These are phyloP conservation scores for Ataeniobius toweri DNA, from an alignment of 2,797 vertebrate genomes.

Conservation along the genomic window DNA sequence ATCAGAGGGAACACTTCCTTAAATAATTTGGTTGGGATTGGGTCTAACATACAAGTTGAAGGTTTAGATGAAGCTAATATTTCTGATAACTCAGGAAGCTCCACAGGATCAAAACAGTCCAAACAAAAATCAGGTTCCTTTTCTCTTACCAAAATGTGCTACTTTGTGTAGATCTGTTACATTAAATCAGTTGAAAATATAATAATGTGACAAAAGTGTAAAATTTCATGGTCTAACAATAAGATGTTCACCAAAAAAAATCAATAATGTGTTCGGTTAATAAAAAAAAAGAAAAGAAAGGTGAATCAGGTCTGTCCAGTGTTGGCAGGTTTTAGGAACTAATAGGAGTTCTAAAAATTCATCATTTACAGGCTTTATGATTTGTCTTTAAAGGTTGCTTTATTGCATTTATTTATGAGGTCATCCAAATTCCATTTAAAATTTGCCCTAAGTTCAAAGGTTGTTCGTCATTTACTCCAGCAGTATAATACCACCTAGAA, in stretches of 20 bases:
- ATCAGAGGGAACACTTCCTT: too few relatives aligned
- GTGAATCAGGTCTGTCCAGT: background rate
- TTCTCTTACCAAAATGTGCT: too few relatives aligned
- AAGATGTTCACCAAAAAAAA: background rate
- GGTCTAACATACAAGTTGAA: too few relatives aligned
- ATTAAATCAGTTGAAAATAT: background rate
- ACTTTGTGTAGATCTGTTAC: background rate
- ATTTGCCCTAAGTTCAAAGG: background rate
- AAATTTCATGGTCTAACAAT: background rate
- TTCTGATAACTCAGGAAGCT: too few relatives aligned
- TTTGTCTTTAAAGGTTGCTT: background rate
- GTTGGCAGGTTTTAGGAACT: background rate
- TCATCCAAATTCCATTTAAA: constrained; percentile 1
- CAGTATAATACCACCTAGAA: constrained; percentile 29
- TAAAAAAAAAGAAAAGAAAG: background rate
- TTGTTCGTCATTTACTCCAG: background rate
- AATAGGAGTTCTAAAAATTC: background rate
- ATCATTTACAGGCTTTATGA: too few relatives aligned
- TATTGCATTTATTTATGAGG: background rate
- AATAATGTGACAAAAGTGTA: background rate
- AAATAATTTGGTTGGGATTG: too few relatives aligned
- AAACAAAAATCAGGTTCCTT: background rate
- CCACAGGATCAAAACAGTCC: too few relatives aligned
- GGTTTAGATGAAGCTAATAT: too few relatives aligned
- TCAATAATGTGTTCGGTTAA: background rate